Conservation (phyloP, 2,113 vertebrate genomes). For the Heterotilapia buettikoferi region DNA sequence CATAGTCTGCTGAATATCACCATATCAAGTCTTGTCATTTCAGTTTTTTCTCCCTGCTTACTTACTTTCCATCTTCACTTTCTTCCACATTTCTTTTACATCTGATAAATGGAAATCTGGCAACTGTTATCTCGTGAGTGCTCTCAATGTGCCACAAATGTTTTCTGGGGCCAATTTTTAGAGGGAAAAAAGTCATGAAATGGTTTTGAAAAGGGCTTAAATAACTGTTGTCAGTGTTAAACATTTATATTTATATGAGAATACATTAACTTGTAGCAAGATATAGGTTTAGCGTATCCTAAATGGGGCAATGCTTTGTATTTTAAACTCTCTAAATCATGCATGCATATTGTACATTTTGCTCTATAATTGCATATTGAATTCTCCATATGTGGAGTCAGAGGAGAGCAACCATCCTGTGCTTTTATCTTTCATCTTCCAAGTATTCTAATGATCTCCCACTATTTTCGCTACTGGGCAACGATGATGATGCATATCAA, state of each 20-base stretch:
- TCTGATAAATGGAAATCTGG: constrained; percentile 28
- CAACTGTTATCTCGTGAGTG: constrained; percentile 19
- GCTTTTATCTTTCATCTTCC: constrained; percentile 44
- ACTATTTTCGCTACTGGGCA: neutral
- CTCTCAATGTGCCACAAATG: constrained; percentile 12
- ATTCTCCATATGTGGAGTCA: neutral
- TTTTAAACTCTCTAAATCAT: constrained; percentile 18
- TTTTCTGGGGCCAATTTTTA: constrained; percentile 9
- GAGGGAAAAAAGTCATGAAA: neutral
- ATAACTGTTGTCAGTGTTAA: neutral
- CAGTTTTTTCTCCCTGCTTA: neutral
- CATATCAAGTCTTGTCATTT: constrained; percentile 10
- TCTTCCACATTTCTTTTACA: constrained; percentile 6
- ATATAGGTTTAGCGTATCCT: neutral
- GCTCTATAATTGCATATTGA: neutral
- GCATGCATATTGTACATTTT: constrained; percentile 32
- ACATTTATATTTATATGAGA: neutral
- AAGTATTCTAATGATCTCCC: constrained; percentile 41
- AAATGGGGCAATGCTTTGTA: constrained; percentile 6
- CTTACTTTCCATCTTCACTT: constrained; percentile 23
- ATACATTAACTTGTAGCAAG: neutral
- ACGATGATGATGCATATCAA: constrained; percentile 34
- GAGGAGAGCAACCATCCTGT: constrained; percentile 9
- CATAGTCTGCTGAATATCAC: constrained; percentile 2
- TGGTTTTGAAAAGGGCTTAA: neutral